Evolutionary conservation across 2,113 vertebrate species (phyloP).

Genomic region (Arizona elegans): DNA sequence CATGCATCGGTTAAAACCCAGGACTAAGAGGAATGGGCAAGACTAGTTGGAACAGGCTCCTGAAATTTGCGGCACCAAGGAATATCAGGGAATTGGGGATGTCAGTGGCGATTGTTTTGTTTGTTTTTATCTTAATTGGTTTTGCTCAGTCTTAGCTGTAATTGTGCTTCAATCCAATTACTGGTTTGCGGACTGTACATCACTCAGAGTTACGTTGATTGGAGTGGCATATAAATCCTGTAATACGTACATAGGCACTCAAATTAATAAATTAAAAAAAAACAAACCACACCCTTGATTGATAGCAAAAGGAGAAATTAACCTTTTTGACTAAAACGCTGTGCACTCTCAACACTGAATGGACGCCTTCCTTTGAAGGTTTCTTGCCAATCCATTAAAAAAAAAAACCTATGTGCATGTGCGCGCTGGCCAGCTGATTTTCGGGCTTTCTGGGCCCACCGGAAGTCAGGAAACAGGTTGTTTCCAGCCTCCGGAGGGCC

Average conservation of each 20-base stretch:
- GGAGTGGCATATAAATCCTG: neutral
- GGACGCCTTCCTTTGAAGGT: slow-evolving; percentile 38
- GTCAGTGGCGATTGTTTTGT: neutral
- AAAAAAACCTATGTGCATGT: slow-evolving; percentile 28
- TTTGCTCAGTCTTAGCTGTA: neutral
- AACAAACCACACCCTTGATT: neutral
- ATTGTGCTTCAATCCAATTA: neutral
- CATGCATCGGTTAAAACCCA: neutral
- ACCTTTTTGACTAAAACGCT: neutral
- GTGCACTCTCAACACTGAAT: neutral
- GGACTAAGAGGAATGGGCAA: neutral
- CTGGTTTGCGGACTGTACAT: neutral
- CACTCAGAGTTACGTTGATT: neutral
- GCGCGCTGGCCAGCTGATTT: too few relatives aligned
- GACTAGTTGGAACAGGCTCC: neutral
- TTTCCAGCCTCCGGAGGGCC: too few relatives aligned
- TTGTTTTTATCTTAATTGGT: neutral
- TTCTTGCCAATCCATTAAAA: slow-evolving; percentile 32
- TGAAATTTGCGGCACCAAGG: neutral
- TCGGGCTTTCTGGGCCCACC: too few relatives aligned
- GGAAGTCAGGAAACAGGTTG: too few relatives aligned
- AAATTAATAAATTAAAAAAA: neutral
- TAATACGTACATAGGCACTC: neutral
- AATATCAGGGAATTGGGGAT: neutral
- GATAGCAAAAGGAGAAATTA: slow-evolving; percentile 8